Base-by-base conservation (phyloP, 2,888 invertebrate genomes). In the Erpobdella octoculata region DNA sequence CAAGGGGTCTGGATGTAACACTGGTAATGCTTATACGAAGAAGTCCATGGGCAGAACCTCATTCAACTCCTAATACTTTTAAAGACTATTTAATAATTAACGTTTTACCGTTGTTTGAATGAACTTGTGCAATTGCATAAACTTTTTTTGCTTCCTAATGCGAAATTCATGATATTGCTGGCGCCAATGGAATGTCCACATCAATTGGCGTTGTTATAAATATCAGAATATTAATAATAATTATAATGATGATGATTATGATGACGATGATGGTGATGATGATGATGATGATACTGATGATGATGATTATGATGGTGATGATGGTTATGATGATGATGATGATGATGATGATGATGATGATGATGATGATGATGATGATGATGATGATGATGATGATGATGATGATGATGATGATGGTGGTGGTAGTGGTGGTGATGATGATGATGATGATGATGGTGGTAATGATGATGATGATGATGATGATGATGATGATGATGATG, bases 301-400 rank as follows among this genome's bases (percentile, higher is more conserved):
- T 67, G 67, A 67, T 48, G 67, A 67, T 67, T 38, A 67, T 64
- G 64, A 64, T 64, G 64, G 33, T 64, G 64, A 64, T 28, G 64
- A 64, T 64, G 64, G 33, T 31, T 15, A 64, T n/a, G 53, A 12
- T 53, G 69, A 61, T 59, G 69, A 69, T 69, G 69, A 53, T 69
- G 58, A 61, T 69, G 69, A 59, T 61, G 69, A 69, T 69, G 69
- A 59, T 69, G 58, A 69, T 69, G 69, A 69, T 59, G 69, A 69
- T 61, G 69, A 69, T 69, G 53, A 59, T 59, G 69, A 61, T 59
- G 69, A 33, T 69, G 58, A 69, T 6, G 69, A 59, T 69, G 69
- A 59, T 69, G 69, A 69, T 69, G 69, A 53, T 69, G 69, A 69
- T 59, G 69, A 69, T 69, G 69, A 69, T 25, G 69, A 69, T 31